phyloP scores from a whole-genome alignment of 1,140 invertebrate species.

The Daktulosphaira vitifoliae region DNA sequence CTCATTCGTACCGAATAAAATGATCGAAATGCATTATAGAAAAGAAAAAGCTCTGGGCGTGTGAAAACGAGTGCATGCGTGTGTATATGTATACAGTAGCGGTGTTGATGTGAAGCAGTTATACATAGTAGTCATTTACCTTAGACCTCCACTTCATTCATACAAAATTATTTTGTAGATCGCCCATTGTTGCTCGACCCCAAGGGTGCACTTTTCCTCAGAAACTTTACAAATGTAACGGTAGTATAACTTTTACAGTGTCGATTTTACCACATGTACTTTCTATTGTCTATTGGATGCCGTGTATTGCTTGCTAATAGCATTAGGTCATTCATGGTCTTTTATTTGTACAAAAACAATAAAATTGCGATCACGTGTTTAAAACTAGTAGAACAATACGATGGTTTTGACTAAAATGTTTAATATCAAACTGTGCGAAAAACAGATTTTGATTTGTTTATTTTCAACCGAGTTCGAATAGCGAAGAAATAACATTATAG shows the following conservation, averaged over 20 bases:
- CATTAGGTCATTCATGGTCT: conserved; percentile 21
- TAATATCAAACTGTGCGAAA: no score
- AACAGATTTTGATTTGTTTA: no score
- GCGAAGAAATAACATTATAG: no score
- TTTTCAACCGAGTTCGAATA: no score
- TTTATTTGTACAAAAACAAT: conserved; percentile 23
- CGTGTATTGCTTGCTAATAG: conserved; percentile 28
- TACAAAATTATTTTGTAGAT: conserved; percentile 29
- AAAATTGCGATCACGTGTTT: no score
- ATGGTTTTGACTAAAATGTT: no score
- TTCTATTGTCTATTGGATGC: conserved; percentile 14
- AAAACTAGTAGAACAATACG: no score
- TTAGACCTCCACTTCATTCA: conserved; percentile 1
- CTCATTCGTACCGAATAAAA: conserved; percentile 7
- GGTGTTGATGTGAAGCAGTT: conserved; percentile 27
- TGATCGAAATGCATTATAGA: conserved; percentile 29
- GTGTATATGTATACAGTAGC: conserved; percentile 9
- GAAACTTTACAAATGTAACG: conserved; percentile 31
- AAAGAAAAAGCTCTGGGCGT: conserved; percentile 26
- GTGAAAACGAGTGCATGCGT: background rate
- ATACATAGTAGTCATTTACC: conserved; percentile 30
- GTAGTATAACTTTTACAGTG: conserved; percentile 16
- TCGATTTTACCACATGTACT: conserved; percentile 15
- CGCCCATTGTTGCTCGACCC: conserved; percentile 28
- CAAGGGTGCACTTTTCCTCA: conserved; percentile 31